A percentile compares a stretch with the other conserved stretches of the same genome.
phyloP scores from a whole-genome alignment of 2,888 invertebrate species.

The Mythimna loreyi region DNA sequence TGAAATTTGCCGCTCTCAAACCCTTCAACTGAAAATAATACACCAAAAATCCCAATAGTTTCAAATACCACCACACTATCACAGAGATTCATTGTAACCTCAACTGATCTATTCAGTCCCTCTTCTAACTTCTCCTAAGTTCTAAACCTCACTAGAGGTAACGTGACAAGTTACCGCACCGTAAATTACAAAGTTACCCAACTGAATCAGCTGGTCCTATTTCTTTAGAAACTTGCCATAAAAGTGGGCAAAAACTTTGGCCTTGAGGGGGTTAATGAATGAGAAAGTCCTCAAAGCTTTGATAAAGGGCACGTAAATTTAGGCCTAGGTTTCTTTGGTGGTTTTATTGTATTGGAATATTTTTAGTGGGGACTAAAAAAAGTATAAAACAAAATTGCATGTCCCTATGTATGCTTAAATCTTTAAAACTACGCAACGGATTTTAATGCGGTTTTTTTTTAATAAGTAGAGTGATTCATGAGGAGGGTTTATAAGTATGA shows the following conservation, averaged over 20 bases:
- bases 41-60: background rate
- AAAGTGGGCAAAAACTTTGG: conserved; percentile 47
- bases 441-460: no score
- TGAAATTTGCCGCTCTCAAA: background rate
- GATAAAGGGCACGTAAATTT: conserved; percentile 39
- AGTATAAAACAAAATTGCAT: no score
- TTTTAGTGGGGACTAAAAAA: conserved; percentile 7
- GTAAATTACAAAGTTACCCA: conserved; percentile 59
- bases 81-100: conserved; percentile 5
- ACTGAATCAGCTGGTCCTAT: conserved; percentile 45
- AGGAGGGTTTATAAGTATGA: no score
- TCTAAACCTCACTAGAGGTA: conserved; percentile 35
- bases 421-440: no score
- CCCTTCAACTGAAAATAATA: background rate
- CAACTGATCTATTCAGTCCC: conserved; percentile 37
- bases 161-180: conserved; percentile 51
- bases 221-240: conserved; percentile 48
- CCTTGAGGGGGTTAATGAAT: conserved; percentile 53
- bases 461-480: no score
- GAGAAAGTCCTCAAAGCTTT: conserved; percentile 25
- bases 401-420: no score
- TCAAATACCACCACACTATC: background rate
- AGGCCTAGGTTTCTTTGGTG: conserved; percentile 21
- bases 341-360: conserved; percentile 19
- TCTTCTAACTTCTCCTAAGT: conserved; percentile 32